Conservation (phyloP, 2,888 invertebrate genomes). For the Synanthedon myopaeformis region DNA sequence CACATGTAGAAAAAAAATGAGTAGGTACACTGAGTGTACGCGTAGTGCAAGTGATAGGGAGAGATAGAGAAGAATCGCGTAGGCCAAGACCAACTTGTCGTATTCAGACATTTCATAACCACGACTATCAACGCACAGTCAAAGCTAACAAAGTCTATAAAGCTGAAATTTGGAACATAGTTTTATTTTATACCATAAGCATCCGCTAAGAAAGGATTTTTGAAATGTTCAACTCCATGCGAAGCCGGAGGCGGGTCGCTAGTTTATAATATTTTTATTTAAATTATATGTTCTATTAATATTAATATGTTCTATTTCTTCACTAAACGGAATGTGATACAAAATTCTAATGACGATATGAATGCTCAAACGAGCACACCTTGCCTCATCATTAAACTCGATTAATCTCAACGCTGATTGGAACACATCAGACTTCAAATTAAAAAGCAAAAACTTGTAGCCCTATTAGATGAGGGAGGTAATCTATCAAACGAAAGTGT, state of each 20-base stretch:
- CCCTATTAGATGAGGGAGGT: not conserved
- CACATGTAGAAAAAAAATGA: not conserved
- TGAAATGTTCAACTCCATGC: too few relatives aligned
- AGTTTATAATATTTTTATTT: not conserved
- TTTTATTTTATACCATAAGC: too few relatives aligned
- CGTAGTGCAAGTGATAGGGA: too few relatives aligned
- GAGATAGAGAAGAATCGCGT: too few relatives aligned
- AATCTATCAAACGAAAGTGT: slow-evolving; percentile 21
- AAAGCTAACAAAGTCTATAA: too few relatives aligned
- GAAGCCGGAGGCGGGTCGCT: not conserved
- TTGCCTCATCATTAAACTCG: slow-evolving; percentile 2
- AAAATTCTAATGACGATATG: not conserved
- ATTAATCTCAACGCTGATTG: slow-evolving; percentile 1
- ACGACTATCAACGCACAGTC: too few relatives aligned
- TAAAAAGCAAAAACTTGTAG: not conserved
- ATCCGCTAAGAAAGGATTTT: too few relatives aligned
- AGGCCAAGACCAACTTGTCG: too few relatives aligned
- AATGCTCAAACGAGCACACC: not conserved
- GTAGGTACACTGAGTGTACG: too few relatives aligned
- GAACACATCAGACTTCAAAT: not conserved
- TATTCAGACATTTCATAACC: too few relatives aligned
- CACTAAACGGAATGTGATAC: not conserved
- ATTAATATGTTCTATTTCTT: not conserved
- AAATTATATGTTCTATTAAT: too few relatives aligned
- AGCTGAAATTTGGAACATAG: too few relatives aligned